A percentile compares a stretch with the other conserved stretches of the same genome.
These are phyloP conservation scores for Jaculus jaculus DNA, from an alignment of 2,113 vertebrate species.

Conservation along the genomic window DNA sequence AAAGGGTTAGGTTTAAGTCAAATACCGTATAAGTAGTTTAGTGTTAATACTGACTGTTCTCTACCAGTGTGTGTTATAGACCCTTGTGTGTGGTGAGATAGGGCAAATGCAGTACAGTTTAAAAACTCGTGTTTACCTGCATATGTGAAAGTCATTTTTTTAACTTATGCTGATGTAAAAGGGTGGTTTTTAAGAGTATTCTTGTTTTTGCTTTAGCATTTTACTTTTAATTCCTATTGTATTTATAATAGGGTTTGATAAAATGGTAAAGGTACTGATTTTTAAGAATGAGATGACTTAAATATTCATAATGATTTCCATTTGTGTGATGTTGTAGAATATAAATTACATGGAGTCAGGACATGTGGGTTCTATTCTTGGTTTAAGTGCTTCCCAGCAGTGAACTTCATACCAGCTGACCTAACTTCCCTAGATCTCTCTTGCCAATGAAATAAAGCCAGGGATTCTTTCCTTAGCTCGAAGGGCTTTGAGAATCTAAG, in stretches of 20 bases:
- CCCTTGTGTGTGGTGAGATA: slow-evolving; percentile 1
- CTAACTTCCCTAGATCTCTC: neutral
- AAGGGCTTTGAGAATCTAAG: slow-evolving; percentile 29
- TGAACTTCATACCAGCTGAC: neutral
- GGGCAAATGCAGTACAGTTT: neutral
- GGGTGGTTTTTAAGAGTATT: slow-evolving; percentile 23
- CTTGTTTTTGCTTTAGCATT: slow-evolving; percentile 53
- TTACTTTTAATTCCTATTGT: slow-evolving; percentile 43
- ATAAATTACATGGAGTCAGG: neutral
- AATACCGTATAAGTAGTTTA: neutral
- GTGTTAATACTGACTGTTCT: neutral
- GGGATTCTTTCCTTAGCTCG: slow-evolving; percentile 7
- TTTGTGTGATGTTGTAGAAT: slow-evolving; percentile 3
- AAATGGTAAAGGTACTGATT: slow-evolving; percentile 18
- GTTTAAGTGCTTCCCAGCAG: slow-evolving; percentile 1
- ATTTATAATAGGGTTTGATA: slow-evolving; percentile 41
- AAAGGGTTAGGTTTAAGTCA: neutral
- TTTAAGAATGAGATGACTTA: neutral
- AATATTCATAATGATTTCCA: slow-evolving; percentile 48
- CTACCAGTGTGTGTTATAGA: neutral
- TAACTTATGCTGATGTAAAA: neutral
- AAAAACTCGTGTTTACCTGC: slow-evolving; percentile 32
- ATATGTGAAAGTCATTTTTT: slow-evolving; percentile 46
- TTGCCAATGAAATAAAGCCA: slow-evolving; percentile 25
- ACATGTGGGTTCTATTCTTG: slow-evolving; percentile 2